A percentile compares a stretch with the other conserved stretches of the same genome.
Evolutionary conservation across 2,113 vertebrate genomes (phyloP).

Genomic region (Helogale parvula): DNA sequence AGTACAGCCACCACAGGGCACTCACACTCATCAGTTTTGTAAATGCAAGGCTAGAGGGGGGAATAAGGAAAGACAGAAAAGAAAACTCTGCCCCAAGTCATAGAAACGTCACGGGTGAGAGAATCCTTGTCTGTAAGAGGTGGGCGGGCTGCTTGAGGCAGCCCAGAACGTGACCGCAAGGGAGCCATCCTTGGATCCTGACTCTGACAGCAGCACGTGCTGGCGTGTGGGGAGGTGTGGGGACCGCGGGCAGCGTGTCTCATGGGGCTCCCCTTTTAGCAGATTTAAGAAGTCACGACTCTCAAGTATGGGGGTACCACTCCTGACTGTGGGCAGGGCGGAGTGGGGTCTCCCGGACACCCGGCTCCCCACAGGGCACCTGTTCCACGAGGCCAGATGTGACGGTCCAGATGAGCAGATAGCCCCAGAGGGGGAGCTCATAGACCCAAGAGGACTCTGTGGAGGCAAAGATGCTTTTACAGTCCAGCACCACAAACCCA

Average conservation of each 20-base stretch:
- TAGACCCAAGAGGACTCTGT: neutral
- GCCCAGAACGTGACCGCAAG: neutral
- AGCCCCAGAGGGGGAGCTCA: neutral
- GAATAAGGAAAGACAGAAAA: neutral
- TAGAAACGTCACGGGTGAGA: neutral
- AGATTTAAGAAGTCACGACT: neutral
- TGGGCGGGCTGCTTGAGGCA: neutral
- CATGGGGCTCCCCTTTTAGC: neutral
- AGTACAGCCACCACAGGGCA: neutral
- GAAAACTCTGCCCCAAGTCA: neutral
- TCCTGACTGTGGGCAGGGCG: too few relatives aligned
- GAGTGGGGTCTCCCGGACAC: too few relatives aligned
- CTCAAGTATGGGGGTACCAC: neutral
- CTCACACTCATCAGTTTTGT: neutral
- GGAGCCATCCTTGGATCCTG: neutral
- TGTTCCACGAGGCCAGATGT: too few relatives aligned
- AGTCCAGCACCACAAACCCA: too few relatives aligned
- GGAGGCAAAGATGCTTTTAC: neutral
- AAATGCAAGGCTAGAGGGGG: neutral
- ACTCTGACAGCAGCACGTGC: neutral
- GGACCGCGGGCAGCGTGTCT: rapidly evolving
- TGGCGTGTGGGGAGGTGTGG: rapidly evolving
- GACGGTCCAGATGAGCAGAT: neutral
- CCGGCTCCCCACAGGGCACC: rapidly evolving
- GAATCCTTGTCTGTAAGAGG: neutral